phyloP scores from a whole-genome alignment of 2,113 vertebrate genomes.

The Narcine bancroftii region DNA sequence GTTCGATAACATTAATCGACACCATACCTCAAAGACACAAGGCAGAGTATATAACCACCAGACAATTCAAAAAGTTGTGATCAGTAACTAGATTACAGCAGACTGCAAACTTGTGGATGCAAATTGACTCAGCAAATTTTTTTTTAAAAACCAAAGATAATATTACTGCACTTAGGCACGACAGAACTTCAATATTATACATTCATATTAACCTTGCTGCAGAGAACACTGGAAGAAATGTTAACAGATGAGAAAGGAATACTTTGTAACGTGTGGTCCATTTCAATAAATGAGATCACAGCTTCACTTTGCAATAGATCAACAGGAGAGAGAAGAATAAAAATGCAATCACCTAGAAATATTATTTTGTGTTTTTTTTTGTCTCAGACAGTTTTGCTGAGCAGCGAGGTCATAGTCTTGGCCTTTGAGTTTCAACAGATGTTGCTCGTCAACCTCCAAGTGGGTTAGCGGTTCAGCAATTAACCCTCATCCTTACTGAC shows the following conservation, averaged over 20 bases:
- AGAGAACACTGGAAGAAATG: constrained; percentile 33
- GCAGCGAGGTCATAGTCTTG: constrained; percentile 25
- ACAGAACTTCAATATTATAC: constrained; percentile 37
- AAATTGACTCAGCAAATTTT: constrained; percentile 5
- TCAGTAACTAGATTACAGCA: constrained; percentile 30
- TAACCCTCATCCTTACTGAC: not conserved
- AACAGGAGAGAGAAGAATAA: constrained; percentile 6
- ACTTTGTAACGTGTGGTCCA: constrained; percentile 12
- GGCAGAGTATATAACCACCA: constrained; percentile 34
- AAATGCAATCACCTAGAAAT: constrained; percentile 4
- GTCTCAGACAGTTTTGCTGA: constrained; percentile 21
- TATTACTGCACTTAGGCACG: constrained; percentile 27
- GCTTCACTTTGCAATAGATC: constrained; percentile 25
- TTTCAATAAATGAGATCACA: constrained; percentile 27
- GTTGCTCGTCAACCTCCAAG: not conserved
- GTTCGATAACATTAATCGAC: constrained; percentile 10
- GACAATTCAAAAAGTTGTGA: not conserved
- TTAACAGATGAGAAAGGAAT: constrained; percentile 21
- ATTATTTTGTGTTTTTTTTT: not conserved
- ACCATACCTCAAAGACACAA: constrained; percentile 28
- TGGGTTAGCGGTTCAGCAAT: not conserved
- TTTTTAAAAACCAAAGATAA: constrained; percentile 29
- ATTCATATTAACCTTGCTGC: constrained; percentile 35
- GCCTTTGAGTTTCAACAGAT: constrained; percentile 14
- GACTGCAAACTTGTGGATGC: constrained; percentile 31